Evolutionary conservation across 2,888 invertebrate genomes (phyloP).

Genomic region (Scaptomyza parva): DNA sequence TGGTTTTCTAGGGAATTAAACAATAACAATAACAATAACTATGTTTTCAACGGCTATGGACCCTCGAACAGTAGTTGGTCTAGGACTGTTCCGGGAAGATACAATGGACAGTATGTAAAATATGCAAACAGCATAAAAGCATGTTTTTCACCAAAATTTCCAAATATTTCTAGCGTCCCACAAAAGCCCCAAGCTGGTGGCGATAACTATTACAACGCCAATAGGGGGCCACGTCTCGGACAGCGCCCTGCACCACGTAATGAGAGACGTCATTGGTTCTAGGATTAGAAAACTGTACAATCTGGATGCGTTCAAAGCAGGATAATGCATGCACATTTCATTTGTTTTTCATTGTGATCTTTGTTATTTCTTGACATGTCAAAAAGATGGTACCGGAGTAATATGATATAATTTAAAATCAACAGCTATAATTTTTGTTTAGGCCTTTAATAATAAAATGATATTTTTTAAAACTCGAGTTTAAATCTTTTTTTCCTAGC

Average conservation of each 20-base stretch:
- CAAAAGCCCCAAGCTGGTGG: constrained; percentile 1
- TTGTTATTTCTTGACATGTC: neutral
- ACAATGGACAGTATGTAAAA: too few relatives aligned
- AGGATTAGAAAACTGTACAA: neutral
- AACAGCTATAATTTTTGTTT: too few relatives aligned
- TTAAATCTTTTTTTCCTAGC: too few relatives aligned
- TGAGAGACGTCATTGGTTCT: constrained; percentile 15
- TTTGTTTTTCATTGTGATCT: too few relatives aligned
- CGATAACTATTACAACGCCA: constrained; percentile 13
- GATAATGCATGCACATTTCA: neutral
- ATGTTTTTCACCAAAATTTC: neutral
- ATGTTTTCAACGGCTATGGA: neutral
- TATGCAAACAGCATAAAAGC: too few relatives aligned
- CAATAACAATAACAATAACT: neutral
- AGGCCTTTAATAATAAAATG: too few relatives aligned
- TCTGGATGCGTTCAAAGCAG: neutral
- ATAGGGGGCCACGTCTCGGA: constrained; percentile 17
- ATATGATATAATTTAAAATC: too few relatives aligned
- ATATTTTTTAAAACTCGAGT: too few relatives aligned
- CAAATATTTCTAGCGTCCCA: neutral
- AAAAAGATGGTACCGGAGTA: neutral
- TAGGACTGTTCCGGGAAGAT: neutral
- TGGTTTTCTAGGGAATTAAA: neutral
- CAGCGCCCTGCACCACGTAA: neutral
- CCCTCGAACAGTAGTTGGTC: neutral